A percentile compares a stretch with the other conserved stretches of the same genome.
These are phyloP conservation scores for Caenorhabditis afra DNA, from an alignment of 2,888 invertebrate genomes.

Conservation along the genomic window DNA sequence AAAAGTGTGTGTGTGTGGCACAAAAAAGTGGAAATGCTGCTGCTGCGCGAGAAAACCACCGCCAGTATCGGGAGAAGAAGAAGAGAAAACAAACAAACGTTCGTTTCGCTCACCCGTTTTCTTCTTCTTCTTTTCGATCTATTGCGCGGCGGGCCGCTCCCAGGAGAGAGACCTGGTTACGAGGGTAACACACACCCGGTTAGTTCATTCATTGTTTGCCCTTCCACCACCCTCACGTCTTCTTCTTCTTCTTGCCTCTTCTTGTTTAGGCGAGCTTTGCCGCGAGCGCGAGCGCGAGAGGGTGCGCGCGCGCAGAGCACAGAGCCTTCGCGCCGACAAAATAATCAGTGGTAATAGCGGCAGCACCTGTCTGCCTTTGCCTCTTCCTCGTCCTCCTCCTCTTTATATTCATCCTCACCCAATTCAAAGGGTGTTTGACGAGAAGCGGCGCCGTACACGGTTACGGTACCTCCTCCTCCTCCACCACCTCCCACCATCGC, in stretches of 20 bases:
- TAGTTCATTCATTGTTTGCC: slow-evolving; percentile 53
- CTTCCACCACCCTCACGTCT: slow-evolving; percentile 10
- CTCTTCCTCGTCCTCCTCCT: background rate
- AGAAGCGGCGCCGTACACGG: background rate
- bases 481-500: too few relatives aligned
- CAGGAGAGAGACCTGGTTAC: slow-evolving; percentile 25
- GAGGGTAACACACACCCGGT: slow-evolving; percentile 53
- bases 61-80: slow-evolving; percentile 28
- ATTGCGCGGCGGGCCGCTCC: background rate
- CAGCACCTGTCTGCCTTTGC: slow-evolving; percentile 10
- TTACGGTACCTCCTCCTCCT: too few relatives aligned
- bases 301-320: too few relatives aligned
- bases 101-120: slow-evolving; percentile 25
- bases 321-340: slow-evolving; percentile 34
- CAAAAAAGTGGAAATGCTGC: too few relatives aligned
- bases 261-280: too few relatives aligned
- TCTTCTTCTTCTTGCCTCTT: slow-evolving; percentile 7
- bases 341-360: slow-evolving; percentile 40
- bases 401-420: slow-evolving; percentile 19
- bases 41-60: too few relatives aligned
- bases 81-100: slow-evolving; percentile 27
- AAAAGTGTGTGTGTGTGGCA: slow-evolving; percentile 40
- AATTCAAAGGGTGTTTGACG: slow-evolving; percentile 44
- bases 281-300: slow-evolving; percentile 9
- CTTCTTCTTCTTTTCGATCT: too few relatives aligned